Conservation (phyloP, 2,797 vertebrate species). For the Poeciliopsis gracilis region DNA sequence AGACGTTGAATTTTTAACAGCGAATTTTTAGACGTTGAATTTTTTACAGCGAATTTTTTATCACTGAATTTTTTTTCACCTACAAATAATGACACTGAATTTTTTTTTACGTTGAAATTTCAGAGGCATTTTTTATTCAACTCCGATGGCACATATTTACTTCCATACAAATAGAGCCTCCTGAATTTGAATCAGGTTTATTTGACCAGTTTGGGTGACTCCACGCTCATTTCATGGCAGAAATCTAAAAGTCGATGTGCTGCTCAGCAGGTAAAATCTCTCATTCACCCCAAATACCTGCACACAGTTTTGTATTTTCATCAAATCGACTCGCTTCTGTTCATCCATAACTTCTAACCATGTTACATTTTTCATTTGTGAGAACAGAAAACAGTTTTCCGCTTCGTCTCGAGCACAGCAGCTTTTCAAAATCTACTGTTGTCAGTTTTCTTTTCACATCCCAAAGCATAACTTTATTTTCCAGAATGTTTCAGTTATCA, state of each 20-base stretch:
- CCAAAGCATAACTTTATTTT: not conserved
- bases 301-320: not conserved
- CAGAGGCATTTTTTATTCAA: too few species aligned
- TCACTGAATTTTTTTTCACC: too few species aligned
- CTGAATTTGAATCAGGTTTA: not conserved
- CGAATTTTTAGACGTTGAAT: too few species aligned
- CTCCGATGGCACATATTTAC: too few species aligned
- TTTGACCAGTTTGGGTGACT: not conserved
- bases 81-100: too few species aligned
- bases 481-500: not conserved
- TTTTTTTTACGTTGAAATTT: too few species aligned
- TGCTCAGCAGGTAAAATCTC: not conserved
- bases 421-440: not conserved
- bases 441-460: not conserved
- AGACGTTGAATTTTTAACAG: too few species aligned
- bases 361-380: not conserved
- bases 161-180: not conserved
- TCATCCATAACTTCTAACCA: not conserved
- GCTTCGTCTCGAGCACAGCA: not conserved
- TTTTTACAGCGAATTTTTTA: too few species aligned
- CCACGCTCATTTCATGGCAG: not conserved
- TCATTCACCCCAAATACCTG: not conserved
- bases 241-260: not conserved
- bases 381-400: not conserved
- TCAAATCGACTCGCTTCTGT: not conserved